Base-by-base conservation (phyloP, 2,888 invertebrate species). In the Stenotaenia linearis region DNA sequence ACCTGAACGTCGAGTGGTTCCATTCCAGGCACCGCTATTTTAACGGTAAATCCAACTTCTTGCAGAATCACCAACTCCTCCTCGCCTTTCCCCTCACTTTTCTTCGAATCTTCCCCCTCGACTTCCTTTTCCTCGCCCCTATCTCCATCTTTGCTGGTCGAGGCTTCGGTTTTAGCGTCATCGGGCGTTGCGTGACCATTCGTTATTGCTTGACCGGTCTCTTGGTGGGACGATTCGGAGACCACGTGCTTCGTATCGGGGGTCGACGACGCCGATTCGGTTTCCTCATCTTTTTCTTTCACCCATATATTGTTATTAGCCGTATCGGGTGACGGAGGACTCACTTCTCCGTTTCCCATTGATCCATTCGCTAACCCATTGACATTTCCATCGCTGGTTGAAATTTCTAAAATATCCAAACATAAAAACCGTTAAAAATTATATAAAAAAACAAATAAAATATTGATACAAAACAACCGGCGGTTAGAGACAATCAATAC, bases 1-100 rank as follows among this genome's bases (percentile, higher is more conserved):
- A 93, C 94, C 89, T 97, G 97, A 84, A 98, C 94, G 84, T 97
- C 96, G 85, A 98, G 92, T 0, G 95, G 90, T 84, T 97, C 97
- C 10, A 94, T 90, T 0, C 95, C 95, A 10, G 97, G 97, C 84
- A 95, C 93, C 80, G 93, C 91, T 84, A 98, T 95, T 88, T 96
- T 95, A n/a, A 98, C 94, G 79, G 93, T 94, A 85, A 96, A 95
- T 77, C 96, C 95, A 88, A 93, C 89, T 85, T 97, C 96, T 85
- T 96, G 96, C 84, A 96, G 92, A 83, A 94, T 93, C 81, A 95
- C 93, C 79, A 95, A 92, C 87, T 93, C 83, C 78, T 83, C 82
- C 7, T 79, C 79, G 18, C 37, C 35, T 7, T 77, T 37, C 2
- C n/a, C 37, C 1, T 40, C 77, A 5, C 37, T 40, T 37, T 37